Base-by-base conservation (phyloP, 2,797 vertebrate species). In the Malacoraja senta region DNA sequence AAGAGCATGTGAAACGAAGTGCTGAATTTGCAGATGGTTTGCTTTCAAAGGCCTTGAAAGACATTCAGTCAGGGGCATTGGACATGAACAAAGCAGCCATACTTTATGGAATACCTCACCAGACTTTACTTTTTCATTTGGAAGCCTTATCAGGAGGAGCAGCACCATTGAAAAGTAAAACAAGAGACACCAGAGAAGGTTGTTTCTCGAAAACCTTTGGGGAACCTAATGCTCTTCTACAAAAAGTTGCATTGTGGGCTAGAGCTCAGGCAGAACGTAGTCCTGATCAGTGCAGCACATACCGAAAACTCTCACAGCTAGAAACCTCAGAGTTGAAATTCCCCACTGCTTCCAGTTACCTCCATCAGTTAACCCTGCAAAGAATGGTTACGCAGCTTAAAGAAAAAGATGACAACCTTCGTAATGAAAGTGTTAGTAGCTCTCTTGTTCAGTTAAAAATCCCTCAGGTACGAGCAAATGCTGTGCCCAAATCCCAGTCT, bases 21-120 rank as follows among this genome's bases (percentile, higher is more conserved):
- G 98, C 98, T 98, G 98, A 99, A 97, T 98, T 99, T 98, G 98
- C 98, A 96, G 98, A 99, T 96, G 98, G 98, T 96, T 97, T 99
- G 97, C 98, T 99, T 97, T 99, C 98, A 96, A 99, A 99, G 98
- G 99, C 99, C 96, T 98, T 99, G 97, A 99, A 99, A 97, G 99
- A 99, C 96, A 97, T 99, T 97, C 97, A 97, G 96, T 99, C 98
- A 97, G 99, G 98, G 97, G 98, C 98, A 97, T 97, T 99, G 97
- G 98, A 98, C 96, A 97, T 98, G 97, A 98, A 98, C 97, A 98
- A 99, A 96, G 99, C 99, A 94, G 98, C 98, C 94, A 98, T 99
- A 97, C 98, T 99, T 97, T 99, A 99, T 97, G 98, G 99, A 96
- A 99, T 99, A 98, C 98, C 99, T 96, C 98, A 98, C 96, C 98